These are phyloP conservation scores for Parnassius glacialis DNA, from an alignment of 2,888 invertebrate species.

Conservation along the genomic window DNA sequence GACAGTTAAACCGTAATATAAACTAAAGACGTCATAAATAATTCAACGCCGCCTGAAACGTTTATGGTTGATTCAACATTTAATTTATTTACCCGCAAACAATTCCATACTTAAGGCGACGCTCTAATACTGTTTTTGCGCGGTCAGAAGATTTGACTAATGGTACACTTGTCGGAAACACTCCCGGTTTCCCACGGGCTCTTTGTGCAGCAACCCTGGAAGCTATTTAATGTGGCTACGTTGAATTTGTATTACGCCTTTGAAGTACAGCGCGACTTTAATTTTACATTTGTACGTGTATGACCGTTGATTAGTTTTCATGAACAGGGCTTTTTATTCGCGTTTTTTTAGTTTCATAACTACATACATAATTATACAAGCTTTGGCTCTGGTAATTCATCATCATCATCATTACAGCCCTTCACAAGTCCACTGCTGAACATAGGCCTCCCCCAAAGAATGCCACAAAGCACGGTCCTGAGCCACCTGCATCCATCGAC, in stretches of 20 bases:
- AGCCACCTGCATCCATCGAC: too few species aligned
- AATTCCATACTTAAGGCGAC: slow-evolving; percentile 36
- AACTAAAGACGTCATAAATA: slow-evolving; percentile 27
- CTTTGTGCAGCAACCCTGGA: slow-evolving; percentile 35
- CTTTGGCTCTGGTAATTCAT: not conserved
- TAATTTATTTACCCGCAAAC: slow-evolving; percentile 37
- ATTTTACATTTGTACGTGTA: slow-evolving; percentile 22
- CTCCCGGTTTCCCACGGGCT: slow-evolving; percentile 55
- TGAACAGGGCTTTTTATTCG: slow-evolving; percentile 8
- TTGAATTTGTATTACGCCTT: slow-evolving; percentile 24
- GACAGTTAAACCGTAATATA: slow-evolving; percentile 25
- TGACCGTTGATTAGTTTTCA: slow-evolving; percentile 19
- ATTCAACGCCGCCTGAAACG: slow-evolving; percentile 25
- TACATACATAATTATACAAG: slow-evolving; percentile 8
- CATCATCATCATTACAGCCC: too few species aligned
- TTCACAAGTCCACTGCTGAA: too few species aligned
- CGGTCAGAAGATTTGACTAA: slow-evolving; percentile 70
- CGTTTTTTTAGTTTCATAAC: too few species aligned
- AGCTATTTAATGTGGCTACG: slow-evolving; percentile 41
- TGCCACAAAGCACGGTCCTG: too few species aligned
- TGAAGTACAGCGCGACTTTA: slow-evolving; percentile 23
- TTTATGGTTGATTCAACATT: slow-evolving; percentile 32
- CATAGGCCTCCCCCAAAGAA: too few species aligned
- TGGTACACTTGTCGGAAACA: slow-evolving; percentile 57
- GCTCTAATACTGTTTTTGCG: slow-evolving; percentile 53